Conservation (phyloP, 2,113 vertebrate genomes). For the Craseonycteris thonglongyai region DNA sequence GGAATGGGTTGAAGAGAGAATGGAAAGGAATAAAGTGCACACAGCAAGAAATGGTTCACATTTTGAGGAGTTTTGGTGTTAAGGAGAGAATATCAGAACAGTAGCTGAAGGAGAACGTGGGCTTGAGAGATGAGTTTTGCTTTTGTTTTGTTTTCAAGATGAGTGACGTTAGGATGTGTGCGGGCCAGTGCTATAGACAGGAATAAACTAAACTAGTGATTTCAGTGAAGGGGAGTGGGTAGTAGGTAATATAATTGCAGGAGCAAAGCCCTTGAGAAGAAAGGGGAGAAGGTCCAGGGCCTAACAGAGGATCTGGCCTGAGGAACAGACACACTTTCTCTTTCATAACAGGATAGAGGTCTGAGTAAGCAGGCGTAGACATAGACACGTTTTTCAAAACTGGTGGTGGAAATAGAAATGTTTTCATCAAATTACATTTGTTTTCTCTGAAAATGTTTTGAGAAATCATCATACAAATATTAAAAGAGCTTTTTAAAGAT, state of each 20-base stretch:
- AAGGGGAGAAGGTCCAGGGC: not conserved
- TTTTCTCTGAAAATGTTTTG: not conserved
- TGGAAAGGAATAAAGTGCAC: not conserved
- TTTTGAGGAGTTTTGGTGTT: not conserved
- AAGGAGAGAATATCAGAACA: not conserved
- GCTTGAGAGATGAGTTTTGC: not conserved
- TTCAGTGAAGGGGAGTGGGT: not conserved
- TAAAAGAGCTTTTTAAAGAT: not conserved
- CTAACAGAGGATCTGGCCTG: not conserved
- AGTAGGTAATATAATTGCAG: not conserved
- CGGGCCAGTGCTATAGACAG: not conserved
- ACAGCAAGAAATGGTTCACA: not conserved
- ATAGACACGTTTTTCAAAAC: not conserved
- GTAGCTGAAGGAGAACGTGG: not conserved
- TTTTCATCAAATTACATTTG: not conserved
- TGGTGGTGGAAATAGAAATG: not conserved
- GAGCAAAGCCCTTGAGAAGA: not conserved
- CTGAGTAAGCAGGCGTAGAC: not conserved
- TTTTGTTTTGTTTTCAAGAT: not conserved
- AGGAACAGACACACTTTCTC: not conserved
- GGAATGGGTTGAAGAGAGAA: not conserved
- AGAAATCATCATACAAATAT: not conserved
- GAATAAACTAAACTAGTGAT: not conserved
- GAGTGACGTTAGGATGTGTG: not conserved
- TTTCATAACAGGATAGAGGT: not conserved